These are phyloP conservation scores for Diploptera punctata DNA, from an alignment of 2,888 invertebrate genomes.

Conservation along the genomic window DNA sequence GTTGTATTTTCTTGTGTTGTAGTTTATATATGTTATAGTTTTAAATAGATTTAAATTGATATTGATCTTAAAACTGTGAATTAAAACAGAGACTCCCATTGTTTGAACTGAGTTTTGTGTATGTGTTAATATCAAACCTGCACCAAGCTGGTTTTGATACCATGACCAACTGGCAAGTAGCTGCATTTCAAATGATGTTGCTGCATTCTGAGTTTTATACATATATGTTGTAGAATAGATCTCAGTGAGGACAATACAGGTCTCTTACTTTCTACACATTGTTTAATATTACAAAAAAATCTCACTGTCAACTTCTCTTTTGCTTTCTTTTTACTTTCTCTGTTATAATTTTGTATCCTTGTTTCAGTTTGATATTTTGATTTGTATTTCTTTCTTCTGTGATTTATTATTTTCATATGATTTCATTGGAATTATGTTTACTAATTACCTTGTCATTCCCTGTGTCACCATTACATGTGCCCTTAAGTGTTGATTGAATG, in stretches of 20 bases:
- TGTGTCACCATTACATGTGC: background rate
- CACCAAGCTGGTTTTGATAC: background rate
- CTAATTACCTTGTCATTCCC: background rate
- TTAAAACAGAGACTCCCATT: no score
- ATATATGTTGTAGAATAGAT: constrained; percentile 23
- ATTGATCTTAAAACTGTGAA: no score
- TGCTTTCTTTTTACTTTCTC: constrained; percentile 42
- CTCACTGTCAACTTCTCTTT: background rate
- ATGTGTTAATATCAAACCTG: background rate
- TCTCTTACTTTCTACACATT: constrained; percentile 11
- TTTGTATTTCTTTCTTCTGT: constrained; percentile 43
- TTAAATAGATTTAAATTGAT: no score
- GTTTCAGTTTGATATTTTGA: constrained; percentile 37
- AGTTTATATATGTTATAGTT: no score
- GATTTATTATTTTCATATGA: constrained; percentile 42
- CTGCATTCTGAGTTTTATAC: background rate
- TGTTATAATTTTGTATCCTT: constrained; percentile 36
- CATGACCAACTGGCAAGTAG: constrained; percentile 20
- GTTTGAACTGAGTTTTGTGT: background rate
- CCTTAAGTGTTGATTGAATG: background rate
- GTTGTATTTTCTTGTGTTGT: no score
- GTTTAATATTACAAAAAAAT: background rate
- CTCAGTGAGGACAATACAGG: no score
- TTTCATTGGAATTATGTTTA: constrained; percentile 30
- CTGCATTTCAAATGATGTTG: background rate